phyloP scores from a whole-genome alignment of 2,797 vertebrate species.

The Oreortyx pictus region DNA sequence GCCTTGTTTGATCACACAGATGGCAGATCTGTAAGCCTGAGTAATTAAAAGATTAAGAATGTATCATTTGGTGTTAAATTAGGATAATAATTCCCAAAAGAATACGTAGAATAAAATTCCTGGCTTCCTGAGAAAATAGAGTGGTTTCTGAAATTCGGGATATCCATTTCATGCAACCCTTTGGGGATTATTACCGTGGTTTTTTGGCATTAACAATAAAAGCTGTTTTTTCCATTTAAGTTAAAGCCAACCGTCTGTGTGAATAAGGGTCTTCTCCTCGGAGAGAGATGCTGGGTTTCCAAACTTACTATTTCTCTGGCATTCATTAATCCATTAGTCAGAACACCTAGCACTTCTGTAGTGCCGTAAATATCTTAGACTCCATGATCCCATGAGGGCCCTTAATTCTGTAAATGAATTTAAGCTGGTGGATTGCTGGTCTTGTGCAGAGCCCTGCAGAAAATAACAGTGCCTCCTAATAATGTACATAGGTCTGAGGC shows the following conservation, averaged over 20 bases:
- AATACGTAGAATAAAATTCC: background rate
- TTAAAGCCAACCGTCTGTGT: constrained; percentile 2
- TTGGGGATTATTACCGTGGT: background rate
- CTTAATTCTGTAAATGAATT: background rate
- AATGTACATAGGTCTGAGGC: background rate
- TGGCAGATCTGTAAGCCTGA: background rate
- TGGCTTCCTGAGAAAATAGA: constrained; percentile 11
- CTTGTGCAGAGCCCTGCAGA: background rate
- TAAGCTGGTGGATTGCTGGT: background rate
- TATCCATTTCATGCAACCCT: background rate
- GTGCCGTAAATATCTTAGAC: background rate
- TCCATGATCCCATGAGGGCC: background rate
- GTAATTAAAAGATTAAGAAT: background rate
- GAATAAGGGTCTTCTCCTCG: background rate
- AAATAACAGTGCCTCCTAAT: background rate
- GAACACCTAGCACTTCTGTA: background rate
- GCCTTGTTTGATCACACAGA: background rate
- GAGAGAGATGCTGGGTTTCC: constrained; percentile 9
- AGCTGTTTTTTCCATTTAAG: constrained; percentile 29
- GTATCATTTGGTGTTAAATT: constrained; percentile 4
- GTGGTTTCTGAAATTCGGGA: background rate
- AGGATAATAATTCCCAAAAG: background rate
- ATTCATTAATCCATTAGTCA: constrained; percentile 8
- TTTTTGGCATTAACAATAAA: background rate
- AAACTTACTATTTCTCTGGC: background rate